A percentile compares a stretch with the other conserved stretches of the same genome.
Conservation (phyloP, 2,888 invertebrate species). For the Lacanobia oleracea region DNA sequence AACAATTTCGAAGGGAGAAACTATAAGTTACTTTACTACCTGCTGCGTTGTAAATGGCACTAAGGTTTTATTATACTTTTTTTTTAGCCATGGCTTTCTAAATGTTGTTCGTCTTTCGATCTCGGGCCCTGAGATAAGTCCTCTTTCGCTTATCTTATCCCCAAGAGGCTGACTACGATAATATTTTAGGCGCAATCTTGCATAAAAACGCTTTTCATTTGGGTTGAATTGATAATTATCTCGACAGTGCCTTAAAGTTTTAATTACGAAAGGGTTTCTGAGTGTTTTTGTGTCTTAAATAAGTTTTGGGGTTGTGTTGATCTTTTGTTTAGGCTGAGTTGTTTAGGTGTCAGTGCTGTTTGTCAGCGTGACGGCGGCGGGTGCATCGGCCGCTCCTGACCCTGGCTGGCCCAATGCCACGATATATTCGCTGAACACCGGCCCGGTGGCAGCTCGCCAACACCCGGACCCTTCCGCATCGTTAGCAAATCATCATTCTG, state of each 20-base stretch:
- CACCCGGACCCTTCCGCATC: constrained; percentile 86
- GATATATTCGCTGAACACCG: constrained; percentile 77
- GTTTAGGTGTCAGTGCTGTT: constrained; percentile 66
- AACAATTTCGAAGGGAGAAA: constrained; percentile 74
- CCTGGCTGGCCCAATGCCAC: constrained; percentile 90
- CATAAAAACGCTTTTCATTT: constrained; percentile 66
- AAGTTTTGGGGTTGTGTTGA: constrained; percentile 34
- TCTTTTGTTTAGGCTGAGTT: constrained; percentile 55
- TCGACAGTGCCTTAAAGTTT: constrained; percentile 53
- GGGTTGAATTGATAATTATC: constrained; percentile 54
- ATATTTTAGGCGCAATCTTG: constrained; percentile 68
- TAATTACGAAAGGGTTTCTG: constrained; percentile 61
- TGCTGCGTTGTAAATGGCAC: constrained; percentile 80
- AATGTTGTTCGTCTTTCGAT: constrained; percentile 78
- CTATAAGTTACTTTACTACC: constrained; percentile 78
- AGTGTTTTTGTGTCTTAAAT: constrained; percentile 35
- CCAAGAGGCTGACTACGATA: constrained; percentile 77
- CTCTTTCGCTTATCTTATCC: constrained; percentile 83
- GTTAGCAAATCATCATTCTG: constrained; percentile 81
- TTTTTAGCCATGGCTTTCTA: constrained; percentile 79
- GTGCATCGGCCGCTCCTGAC: constrained; percentile 90
- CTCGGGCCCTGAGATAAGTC: constrained; percentile 81
- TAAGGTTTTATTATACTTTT: constrained; percentile 78
- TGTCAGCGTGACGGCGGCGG: constrained; percentile 75
- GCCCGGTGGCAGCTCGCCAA: constrained; percentile 83